These are phyloP conservation scores for Cataglyphis cursor DNA, from an alignment of 2,888 invertebrate genomes.

Conservation along the genomic window DNA sequence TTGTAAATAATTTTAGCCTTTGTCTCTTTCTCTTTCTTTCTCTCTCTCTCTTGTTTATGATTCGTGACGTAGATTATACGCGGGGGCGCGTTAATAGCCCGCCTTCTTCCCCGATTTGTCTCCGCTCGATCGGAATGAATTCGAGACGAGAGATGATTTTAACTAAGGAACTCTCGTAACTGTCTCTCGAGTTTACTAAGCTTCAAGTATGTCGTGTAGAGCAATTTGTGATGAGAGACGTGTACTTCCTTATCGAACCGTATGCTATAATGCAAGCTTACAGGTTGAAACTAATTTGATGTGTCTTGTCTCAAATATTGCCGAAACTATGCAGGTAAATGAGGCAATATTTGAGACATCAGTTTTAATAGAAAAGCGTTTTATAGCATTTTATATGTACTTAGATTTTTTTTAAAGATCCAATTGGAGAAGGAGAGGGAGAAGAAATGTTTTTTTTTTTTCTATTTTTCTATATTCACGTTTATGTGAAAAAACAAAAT, in stretches of 20 bases:
- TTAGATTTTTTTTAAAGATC: background rate
- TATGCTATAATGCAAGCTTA: background rate
- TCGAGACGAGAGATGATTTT: slow-evolving; percentile 25
- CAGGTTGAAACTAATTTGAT: slow-evolving; percentile 17
- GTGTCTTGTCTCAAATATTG: background rate
- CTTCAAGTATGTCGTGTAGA: slow-evolving; percentile 7
- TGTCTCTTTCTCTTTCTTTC: background rate
- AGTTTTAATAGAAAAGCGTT: background rate
- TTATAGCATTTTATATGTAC: background rate
- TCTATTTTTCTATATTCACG: background rate
- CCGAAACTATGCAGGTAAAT: slow-evolving; percentile 6
- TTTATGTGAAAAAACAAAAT: background rate
- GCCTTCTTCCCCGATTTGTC: slow-evolving; percentile 21
- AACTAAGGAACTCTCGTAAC: slow-evolving; percentile 42
- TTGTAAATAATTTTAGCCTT: slow-evolving; percentile 24
- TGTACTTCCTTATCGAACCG: slow-evolving; percentile 7
- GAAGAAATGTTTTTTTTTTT: background rate
- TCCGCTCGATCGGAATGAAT: slow-evolving; percentile 35
- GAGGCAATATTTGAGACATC: background rate
- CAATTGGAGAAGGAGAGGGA: background rate
- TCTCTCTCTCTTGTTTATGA: too few species aligned
- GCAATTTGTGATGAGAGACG: slow-evolving; percentile 14
- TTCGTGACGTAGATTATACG: slow-evolving; percentile 23
- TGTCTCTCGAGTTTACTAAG: slow-evolving; percentile 10
- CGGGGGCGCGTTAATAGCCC: slow-evolving; percentile 6